Evolutionary conservation across 2,797 vertebrate species (phyloP), one percentile per base, ranked within the genome.

Genomic region (Leptoclinus maculatus): DNA sequence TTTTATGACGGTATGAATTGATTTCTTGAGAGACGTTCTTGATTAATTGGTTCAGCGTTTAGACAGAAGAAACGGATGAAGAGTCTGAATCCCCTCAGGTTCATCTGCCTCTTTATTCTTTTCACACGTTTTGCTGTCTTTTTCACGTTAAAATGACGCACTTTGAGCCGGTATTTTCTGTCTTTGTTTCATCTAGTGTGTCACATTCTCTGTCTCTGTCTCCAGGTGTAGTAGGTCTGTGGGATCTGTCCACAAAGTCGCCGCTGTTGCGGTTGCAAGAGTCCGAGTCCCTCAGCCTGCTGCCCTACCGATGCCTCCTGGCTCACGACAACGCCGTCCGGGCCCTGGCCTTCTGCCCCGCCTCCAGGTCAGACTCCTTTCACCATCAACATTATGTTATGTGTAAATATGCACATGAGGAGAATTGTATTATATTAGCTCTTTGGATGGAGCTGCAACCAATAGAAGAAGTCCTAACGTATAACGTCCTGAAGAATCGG

Each of bases 331-430:
- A 97, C 0, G 92, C 93, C 0, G 95, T 98, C 14, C 95, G 97
- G 56, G 94, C 95, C 67, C 92, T 99, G 25, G 92, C 95, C 85
- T 99, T 98, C 97, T 98, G 97, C 92, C 96, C 96, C 67, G 96
- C 96, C 0, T 95, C 97, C 86, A 96, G 97, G 98, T 54, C 11
- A 54, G 53, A 54, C 49, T 23, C n/a, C 11, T 21, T 21, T 47
- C 43, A 17, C 11, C 38, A 5, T 29, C 29, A 29, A 2, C 29
- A 29, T 29, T 27, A 29, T 29, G 3, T 29, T 29, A 29, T 3
- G 27, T 29, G 27, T 29, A 29, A 29, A 29, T 6, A 32, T 32
- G 29, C 29, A 32, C 29, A 32, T 11, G 36, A 38, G 36, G 36
- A 7, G 21, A 19, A 34, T 34, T 34, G 1, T 34, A 8, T 34